Conservation (phyloP, 1,140 invertebrate genomes). For the Scaptomyza montana region DNA sequence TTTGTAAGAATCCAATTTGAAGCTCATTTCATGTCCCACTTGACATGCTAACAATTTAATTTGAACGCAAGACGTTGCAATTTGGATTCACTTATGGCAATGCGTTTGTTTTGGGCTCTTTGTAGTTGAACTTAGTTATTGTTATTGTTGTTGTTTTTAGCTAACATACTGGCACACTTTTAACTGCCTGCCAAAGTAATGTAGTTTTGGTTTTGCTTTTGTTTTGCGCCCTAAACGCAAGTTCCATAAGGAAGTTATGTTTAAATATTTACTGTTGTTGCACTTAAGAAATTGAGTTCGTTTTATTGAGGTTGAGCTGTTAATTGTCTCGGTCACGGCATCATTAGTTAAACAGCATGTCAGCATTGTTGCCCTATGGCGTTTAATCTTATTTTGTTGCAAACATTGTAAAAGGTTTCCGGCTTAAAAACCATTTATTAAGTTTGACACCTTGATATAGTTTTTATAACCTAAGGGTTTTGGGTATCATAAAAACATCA, state of each 20-base stretch:
- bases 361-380: constrained; percentile 35
- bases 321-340: constrained; percentile 59
- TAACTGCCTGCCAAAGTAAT: constrained; percentile 2
- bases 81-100: constrained; percentile 30
- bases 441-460: constrained; percentile 35
- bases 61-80: constrained; percentile 71
- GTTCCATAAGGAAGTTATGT: constrained; percentile 20
- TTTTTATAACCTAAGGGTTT: constrained; percentile 11
- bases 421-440: constrained; percentile 11
- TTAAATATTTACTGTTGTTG: neutral
- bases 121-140: constrained; percentile 7
- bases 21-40: constrained; percentile 73
- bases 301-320: constrained; percentile 5
- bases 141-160: too few relatives aligned
- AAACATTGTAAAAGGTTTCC: constrained; percentile 32
- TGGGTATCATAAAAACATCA: constrained; percentile 18
- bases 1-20: constrained; percentile 64
- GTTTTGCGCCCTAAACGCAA: constrained; percentile 7
- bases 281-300: constrained; percentile 11
- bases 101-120: neutral
- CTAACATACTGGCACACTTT: constrained; percentile 3
- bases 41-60: constrained; percentile 80
- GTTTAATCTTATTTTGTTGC: constrained; percentile 16
- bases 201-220: constrained; percentile 4
- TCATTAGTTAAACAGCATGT: constrained; percentile 44